phyloP scores from a whole-genome alignment of 2,888 invertebrate genomes.

The Hydroisotoma schaefferi region DNA sequence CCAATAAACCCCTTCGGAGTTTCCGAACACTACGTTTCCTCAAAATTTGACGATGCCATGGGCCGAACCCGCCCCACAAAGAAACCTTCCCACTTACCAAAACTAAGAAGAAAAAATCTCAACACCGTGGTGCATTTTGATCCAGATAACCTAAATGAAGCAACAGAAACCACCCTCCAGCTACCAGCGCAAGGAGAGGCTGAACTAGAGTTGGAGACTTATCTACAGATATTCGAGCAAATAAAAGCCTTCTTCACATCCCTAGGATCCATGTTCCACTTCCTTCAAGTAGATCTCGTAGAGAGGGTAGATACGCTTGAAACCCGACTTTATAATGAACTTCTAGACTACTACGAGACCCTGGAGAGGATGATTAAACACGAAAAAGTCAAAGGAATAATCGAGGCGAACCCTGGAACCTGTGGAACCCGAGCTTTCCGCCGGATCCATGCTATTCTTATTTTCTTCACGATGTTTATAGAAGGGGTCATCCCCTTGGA shows the following conservation, averaged over 20 bases:
- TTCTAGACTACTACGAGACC: constrained; percentile 23
- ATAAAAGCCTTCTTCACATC: constrained; percentile 6
- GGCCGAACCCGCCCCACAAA: constrained; percentile 20
- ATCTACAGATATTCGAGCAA: constrained; percentile 19
- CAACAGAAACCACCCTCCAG: neutral
- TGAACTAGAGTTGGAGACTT: constrained; percentile 11
- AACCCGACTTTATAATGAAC: constrained; percentile 19
- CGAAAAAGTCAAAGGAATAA: constrained; percentile 18
- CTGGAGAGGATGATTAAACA: constrained; percentile 17
- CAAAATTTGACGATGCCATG: constrained; percentile 29
- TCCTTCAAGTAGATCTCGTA: constrained; percentile 18
- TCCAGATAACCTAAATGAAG: neutral
- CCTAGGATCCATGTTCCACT: constrained; percentile 17
- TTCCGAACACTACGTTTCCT: constrained; percentile 25
- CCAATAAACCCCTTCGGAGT: constrained; percentile 19
- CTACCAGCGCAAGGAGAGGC: neutral
- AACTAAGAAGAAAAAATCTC: constrained; percentile 1
- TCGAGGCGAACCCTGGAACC: constrained; percentile 9
- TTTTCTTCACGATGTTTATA: constrained; percentile 21
- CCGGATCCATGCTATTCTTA: constrained; percentile 12
- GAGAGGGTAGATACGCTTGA: constrained; percentile 24
- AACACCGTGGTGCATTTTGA: neutral
- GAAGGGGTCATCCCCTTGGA: constrained; percentile 20
- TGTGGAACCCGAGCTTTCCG: constrained; percentile 20
- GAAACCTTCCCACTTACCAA: neutral